phyloP scores from a whole-genome alignment of 2,888 invertebrate species.

The Leucophenga maculata region DNA sequence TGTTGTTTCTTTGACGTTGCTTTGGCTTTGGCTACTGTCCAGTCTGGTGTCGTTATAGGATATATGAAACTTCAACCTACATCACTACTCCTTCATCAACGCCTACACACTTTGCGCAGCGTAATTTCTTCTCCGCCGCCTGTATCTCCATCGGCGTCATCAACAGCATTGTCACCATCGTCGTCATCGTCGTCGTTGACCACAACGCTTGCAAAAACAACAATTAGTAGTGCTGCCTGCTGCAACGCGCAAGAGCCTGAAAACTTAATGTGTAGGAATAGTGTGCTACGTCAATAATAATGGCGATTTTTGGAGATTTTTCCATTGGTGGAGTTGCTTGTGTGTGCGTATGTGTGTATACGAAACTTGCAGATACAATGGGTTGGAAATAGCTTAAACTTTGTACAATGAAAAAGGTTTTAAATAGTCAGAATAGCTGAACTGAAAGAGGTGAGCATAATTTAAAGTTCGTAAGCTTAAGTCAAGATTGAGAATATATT shows the following conservation, averaged over 20 bases:
- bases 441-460: too few species aligned
- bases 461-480: too few species aligned
- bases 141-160: neutral
- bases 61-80: neutral
- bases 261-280: conserved; percentile 58
- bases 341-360: too few species aligned
- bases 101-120: conserved; percentile 29
- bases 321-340: conserved; percentile 33
- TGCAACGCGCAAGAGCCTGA: conserved; percentile 45
- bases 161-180: neutral
- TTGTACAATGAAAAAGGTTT: too few species aligned
- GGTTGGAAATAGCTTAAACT: too few species aligned
- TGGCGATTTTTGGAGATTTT: conserved; percentile 38
- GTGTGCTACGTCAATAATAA: conserved; percentile 46
- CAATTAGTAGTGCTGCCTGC: conserved; percentile 42
- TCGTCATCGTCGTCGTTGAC: conserved; percentile 18
- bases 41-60: too few species aligned
- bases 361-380: conserved; percentile 23
- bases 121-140: neutral
- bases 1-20: neutral
- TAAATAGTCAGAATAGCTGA: too few species aligned
- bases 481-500: too few species aligned
- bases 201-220: conserved; percentile 38
- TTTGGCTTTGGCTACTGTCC: neutral
- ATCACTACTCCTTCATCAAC: conserved; percentile 17